Evolutionary conservation across 2,888 invertebrate genomes (phyloP), one percentile per base, ranked within the genome.

Genomic region (Drosophila nigritarsus): DNA sequence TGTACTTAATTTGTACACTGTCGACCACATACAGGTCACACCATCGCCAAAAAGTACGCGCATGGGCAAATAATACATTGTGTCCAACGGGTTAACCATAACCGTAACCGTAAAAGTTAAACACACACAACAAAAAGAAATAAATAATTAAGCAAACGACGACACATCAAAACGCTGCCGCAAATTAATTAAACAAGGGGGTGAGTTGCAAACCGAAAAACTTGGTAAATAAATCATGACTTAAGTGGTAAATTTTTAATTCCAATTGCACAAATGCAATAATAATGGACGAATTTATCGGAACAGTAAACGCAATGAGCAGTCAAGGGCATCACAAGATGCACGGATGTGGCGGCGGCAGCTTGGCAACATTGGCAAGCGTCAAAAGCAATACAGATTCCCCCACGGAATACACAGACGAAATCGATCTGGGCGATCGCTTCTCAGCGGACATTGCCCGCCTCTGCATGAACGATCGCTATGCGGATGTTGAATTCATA

Each of bases 401-500:
- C 18, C 54, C 71, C 1, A 68, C 75, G 36, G 89, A 89, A 20
- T 93, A 94, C 64, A 93, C 94, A 42, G 95, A 95, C 73, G 95
- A 95, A 89, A 95, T 95, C 90, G 95, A 95, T 91, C 94, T 95
- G 83, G 54, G 68, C 94, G 95, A 94, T 87, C 96, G 96, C 87
- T 94, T 99, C 77, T 98, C 96, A 0, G 97, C 97, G 83, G 96
- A 98, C 92, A 96, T 99, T 90, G 97, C 97, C 2, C 95, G 96
- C 48, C 94, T 99, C 55, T 98, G 97, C 92, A 94, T 97, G 82
- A 97, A 96, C 65, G 96, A 96, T 58, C 97, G 98, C 91, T 99
- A 98, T 93, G 96, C 97, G 11, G 99, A 99, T 94, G 96, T 99
- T 63, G 96, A 96, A 1, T 94, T 99, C 64, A 94, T 98, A 42